Conservation (phyloP, 2,113 vertebrate genomes). For the Crotalus horridus region DNA sequence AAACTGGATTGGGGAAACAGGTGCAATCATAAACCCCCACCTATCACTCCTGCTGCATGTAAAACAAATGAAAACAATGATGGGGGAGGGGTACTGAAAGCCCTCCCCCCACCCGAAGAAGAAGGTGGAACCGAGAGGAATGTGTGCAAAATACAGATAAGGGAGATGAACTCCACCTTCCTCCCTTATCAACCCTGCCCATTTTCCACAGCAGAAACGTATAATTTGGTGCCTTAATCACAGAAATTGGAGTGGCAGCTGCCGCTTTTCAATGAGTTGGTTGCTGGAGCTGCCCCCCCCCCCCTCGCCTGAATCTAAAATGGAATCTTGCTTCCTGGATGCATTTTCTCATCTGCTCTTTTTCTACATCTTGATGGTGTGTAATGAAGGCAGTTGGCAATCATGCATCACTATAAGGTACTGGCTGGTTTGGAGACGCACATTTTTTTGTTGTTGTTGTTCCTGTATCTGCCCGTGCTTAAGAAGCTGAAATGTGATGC, state of each 20-base stretch:
- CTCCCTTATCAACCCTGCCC: conserved; percentile 63
- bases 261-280: conserved; percentile 61
- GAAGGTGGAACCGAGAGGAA: conserved; percentile 44
- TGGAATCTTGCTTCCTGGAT: conserved; percentile 39
- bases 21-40: neutral
- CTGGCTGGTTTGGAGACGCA: neutral
- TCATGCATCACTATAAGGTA: neutral
- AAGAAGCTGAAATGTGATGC: neutral
- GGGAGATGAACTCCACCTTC: conserved; percentile 65
- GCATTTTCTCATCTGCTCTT: conserved; percentile 26
- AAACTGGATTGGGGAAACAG: neutral
- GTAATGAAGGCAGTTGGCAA: conserved; percentile 18
- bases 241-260: conserved; percentile 66
- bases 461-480: neutral
- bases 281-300: neutral
- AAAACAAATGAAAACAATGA: neutral
- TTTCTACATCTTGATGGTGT: conserved; percentile 37
- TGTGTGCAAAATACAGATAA: conserved; percentile 69
- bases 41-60: neutral
- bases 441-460: too few species aligned
- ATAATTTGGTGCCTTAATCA: conserved; percentile 64
- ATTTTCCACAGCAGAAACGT: conserved; percentile 60
- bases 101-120: conserved; percentile 32
- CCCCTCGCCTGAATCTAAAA: conserved; percentile 55
- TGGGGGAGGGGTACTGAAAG: neutral